Evolutionary conservation across 30 jellyfish, hydroid and myxozoan genomes (phyloP).

Genomic region (Aurelia aurita complex sp. Pacific): DNA sequence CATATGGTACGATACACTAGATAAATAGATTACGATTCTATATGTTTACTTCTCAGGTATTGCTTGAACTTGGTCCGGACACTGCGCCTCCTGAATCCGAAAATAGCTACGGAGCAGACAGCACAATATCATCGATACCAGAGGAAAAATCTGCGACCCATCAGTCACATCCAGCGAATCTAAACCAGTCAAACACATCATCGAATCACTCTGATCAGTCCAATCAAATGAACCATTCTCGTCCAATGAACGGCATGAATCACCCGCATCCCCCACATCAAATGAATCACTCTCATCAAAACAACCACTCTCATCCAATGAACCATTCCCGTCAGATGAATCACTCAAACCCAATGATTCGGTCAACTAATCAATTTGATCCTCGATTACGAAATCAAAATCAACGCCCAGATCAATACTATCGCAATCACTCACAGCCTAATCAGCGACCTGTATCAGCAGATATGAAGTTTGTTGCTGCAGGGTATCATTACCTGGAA

Average conservation of each 20-base stretch:
- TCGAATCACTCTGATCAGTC: conserved; percentile 60
- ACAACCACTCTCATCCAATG: conserved; percentile 21
- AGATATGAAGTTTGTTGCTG: conserved; percentile 59
- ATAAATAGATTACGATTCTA: too few species aligned
- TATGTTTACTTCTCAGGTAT: conserved; percentile 41
- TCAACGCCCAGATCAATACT: conserved; percentile 29
- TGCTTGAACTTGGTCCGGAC: conserved; percentile 92
- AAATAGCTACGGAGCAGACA: conserved; percentile 56
- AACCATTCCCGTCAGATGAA: conserved; percentile 35
- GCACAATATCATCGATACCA: conserved; percentile 60
- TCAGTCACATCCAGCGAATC: conserved; percentile 46
- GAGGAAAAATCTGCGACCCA: conserved; percentile 41
- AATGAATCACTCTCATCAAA: conserved; percentile 32
- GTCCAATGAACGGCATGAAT: background rate
- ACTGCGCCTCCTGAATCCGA: conserved; percentile 69
- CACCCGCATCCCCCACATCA: conserved; percentile 7
- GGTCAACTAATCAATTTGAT: background rate
- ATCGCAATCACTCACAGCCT: conserved; percentile 50
- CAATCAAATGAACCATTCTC: background rate
- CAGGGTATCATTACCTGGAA: conserved; percentile 76
- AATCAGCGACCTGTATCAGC: conserved; percentile 60
- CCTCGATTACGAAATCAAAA: conserved; percentile 31
- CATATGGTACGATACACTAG: too few species aligned
- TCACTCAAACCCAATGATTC: conserved; percentile 9
- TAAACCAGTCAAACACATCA: conserved; percentile 20